A percentile compares a stretch with the other conserved stretches of the same genome.
Evolutionary conservation across 1,140 invertebrate genomes (phyloP).

Genomic region (Geopemphigus sp.): DNA sequence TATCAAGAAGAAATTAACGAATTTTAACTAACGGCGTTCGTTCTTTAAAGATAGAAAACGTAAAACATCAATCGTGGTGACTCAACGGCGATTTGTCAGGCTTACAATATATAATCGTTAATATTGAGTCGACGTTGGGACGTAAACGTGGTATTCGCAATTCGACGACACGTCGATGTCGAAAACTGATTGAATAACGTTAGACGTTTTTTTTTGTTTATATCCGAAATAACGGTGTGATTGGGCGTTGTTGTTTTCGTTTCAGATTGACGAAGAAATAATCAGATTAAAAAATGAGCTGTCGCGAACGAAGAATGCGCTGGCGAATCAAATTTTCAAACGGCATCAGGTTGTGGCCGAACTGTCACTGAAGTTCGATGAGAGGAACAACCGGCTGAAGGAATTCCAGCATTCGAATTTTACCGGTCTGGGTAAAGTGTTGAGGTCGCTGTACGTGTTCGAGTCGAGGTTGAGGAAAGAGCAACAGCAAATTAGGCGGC

Average conservation of each 20-base stretch:
- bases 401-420: slow-evolving; percentile 65
- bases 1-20: not conserved
- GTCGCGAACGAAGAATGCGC: slow-evolving; percentile 56
- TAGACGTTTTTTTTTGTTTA: no score
- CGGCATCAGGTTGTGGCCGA: not conserved
- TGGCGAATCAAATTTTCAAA: slow-evolving; percentile 50
- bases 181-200: no score
- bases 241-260: no score
- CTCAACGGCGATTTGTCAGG: not conserved
- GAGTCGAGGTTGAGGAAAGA: slow-evolving; percentile 72
- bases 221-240: no score
- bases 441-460: slow-evolving; percentile 67
- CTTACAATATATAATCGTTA: no score
- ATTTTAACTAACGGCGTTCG: not conserved
- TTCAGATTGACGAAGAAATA: slow-evolving; percentile 62
- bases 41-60: not conserved
- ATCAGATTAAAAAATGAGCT: slow-evolving; percentile 65
- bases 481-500: slow-evolving; percentile 68
- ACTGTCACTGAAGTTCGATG: slow-evolving; percentile 4
- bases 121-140: no score
- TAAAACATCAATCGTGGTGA: not conserved
- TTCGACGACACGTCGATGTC: no score
- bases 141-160: no score
- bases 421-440: slow-evolving; percentile 58
- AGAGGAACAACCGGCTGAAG: slow-evolving; percentile 59